Percentiles rank a stretch among this genome's conserved stretches.
phyloP scores from a whole-genome alignment of 1,140 invertebrate species.

The Bombus picipes region DNA sequence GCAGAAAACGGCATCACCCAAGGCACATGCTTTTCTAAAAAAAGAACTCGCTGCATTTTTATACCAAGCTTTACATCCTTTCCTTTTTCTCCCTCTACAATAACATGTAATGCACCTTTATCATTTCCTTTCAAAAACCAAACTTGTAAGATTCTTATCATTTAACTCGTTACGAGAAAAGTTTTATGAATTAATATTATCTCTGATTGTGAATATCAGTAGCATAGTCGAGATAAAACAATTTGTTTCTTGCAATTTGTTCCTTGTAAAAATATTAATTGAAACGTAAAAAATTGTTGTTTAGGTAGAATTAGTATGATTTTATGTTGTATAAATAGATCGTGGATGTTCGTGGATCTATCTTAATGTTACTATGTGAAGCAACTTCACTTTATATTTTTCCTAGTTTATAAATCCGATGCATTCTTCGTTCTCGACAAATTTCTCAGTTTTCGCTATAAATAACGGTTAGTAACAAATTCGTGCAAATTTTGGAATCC shows the following conservation, averaged over 20 bases:
- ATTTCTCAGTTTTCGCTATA: no score
- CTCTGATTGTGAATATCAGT: background rate
- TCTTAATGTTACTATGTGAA: no score
- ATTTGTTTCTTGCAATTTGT: no score
- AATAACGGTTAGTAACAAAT: background rate
- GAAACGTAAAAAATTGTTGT: no score
- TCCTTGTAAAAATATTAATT: no score
- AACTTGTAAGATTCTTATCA: background rate
- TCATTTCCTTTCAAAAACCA: background rate
- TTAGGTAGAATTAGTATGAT: no score
- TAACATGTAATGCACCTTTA: background rate
- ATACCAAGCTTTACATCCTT: background rate
- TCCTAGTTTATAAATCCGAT: no score
- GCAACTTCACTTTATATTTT: background rate
- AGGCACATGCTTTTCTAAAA: background rate
- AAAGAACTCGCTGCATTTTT: background rate
- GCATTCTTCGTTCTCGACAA: background rate
- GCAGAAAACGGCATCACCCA: background rate
- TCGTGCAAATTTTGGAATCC: background rate
- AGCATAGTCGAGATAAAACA: background rate
- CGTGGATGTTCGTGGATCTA: no score
- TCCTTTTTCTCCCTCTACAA: background rate
- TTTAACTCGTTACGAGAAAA: no score
- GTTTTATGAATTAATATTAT: background rate
- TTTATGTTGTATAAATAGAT: no score